phyloP scores from a whole-genome alignment of 1,140 invertebrate species.

The Globodera ellingtonae region DNA sequence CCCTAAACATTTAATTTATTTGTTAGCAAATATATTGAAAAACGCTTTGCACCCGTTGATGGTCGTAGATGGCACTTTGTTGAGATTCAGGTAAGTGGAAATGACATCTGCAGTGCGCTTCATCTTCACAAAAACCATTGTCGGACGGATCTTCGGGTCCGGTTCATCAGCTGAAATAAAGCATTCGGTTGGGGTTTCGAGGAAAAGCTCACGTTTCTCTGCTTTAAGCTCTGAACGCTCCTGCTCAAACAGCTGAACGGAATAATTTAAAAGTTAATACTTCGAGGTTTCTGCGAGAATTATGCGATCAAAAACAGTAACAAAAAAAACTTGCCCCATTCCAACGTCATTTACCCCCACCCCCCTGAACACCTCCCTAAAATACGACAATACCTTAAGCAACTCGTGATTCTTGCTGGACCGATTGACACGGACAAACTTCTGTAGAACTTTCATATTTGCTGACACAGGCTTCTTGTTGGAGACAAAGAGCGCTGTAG shows the following conservation, averaged over 20 bases:
- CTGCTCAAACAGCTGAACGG: slow-evolving; percentile 17
- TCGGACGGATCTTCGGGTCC: slow-evolving; percentile 68
- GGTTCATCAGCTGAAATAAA: slow-evolving; percentile 34
- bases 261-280: not conserved
- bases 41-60: slow-evolving; percentile 26
- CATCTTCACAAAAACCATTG: slow-evolving; percentile 85
- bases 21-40: slow-evolving; percentile 15
- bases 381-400: not conserved
- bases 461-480: slow-evolving; percentile 44
- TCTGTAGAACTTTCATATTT: slow-evolving; percentile 81
- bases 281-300: too few relatives aligned
- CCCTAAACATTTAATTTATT: slow-evolving; percentile 66
- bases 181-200: not conserved
- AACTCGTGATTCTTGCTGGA: slow-evolving; percentile 73
- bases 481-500: slow-evolving; percentile 50
- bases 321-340: too few relatives aligned
- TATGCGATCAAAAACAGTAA: too few relatives aligned
- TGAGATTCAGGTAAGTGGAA: slow-evolving; percentile 73
- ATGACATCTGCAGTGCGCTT: slow-evolving; percentile 87
- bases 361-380: too few relatives aligned
- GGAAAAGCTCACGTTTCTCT: slow-evolving; percentile 63
- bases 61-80: slow-evolving; percentile 34
- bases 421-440: slow-evolving; percentile 78
- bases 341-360: too few relatives aligned
- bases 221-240: slow-evolving; percentile 66